Percentiles rank a stretch among this genome's conserved stretches.
Conservation (phyloP, 2,113 vertebrate species). For the Nycticebus coucang region DNA sequence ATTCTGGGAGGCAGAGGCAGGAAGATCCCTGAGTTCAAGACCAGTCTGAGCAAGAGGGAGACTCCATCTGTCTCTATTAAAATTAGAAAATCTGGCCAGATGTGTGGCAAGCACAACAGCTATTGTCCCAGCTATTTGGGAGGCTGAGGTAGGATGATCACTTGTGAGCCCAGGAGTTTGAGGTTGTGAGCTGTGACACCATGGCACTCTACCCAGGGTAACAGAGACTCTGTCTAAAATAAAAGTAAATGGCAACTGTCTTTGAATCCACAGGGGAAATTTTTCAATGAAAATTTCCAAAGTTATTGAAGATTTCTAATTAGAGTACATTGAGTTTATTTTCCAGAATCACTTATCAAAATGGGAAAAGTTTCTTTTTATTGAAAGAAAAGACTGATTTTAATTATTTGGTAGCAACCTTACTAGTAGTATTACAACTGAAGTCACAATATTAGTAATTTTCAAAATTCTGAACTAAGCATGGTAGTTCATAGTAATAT, state of each 20-base stretch:
- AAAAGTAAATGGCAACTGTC: neutral
- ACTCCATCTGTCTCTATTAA: too few relatives aligned
- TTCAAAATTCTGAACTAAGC: neutral
- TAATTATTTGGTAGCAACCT: neutral
- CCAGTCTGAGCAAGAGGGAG: too few relatives aligned
- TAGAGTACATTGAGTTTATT: neutral
- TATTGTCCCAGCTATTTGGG: too few relatives aligned
- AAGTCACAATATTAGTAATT: neutral
- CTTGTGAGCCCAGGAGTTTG: too few relatives aligned
- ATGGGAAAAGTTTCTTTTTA: neutral
- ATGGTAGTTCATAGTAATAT: neutral
- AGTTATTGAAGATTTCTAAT: conserved; percentile 23
- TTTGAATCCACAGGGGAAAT: neutral
- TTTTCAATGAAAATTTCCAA: conserved; percentile 1
- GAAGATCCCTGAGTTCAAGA: too few relatives aligned
- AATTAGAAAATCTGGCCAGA: too few relatives aligned
- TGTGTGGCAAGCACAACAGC: too few relatives aligned
- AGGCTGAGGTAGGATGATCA: too few relatives aligned
- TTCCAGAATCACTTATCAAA: neutral
- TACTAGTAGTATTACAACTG: neutral
- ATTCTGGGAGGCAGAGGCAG: too few relatives aligned
- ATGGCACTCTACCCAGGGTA: too few relatives aligned
- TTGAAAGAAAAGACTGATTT: conserved; percentile 9
- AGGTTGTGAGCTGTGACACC: too few relatives aligned
- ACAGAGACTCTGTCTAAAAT: neutral